Evolutionary conservation across 2,113 vertebrate species (phyloP), one percentile per base, ranked within the genome.

Genomic region (Myrmecophaga tridactyla): DNA sequence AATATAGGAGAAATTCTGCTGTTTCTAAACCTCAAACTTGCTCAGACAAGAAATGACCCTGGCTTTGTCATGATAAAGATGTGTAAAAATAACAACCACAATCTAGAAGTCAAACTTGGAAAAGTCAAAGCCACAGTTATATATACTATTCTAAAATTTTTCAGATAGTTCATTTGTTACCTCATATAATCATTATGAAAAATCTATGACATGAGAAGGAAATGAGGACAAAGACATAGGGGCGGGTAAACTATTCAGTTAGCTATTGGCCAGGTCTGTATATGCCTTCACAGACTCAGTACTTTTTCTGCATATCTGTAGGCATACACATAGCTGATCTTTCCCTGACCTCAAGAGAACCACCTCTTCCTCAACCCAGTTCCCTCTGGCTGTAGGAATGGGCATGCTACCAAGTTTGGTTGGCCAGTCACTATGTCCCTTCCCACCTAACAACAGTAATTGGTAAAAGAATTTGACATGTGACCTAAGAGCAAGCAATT

Each of bases 1-100:
- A 60, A 1, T 21, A 83, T 1, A 56, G 17, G 14, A 69, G 46
- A 78, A 92, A 31, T n/a, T 73, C 15, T 90, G 31, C 36, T 53
- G 6, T 34, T 92, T 90, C 18, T 90, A 25, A 92, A 90, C 72
- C 15, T 39, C 6, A 56, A 83, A 60, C 1, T 78, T 90, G 53
- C 12, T 84, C 31, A 93, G 21, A 31, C 70, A 4, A 84, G 31
- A 86, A 81, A 60, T 94, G 2, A 51, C 34, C 1, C 21, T 6
- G 46, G 25, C 18, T 56, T 92, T 73, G 14, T 63, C 31, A 31
- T 1, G 3, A 15, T 27, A 93, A 78, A 89, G 14, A n/a, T 6
- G 3, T 27, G 41, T 69, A 67, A 48, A 70, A 53, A 34, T 53
- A 25, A 12, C 1, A 14, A 62, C 82, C 25, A 86, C 84, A 94